These are phyloP conservation scores for Clarias platycephalus DNA, from an alignment of 2,797 vertebrate species.

Conservation along the genomic window DNA sequence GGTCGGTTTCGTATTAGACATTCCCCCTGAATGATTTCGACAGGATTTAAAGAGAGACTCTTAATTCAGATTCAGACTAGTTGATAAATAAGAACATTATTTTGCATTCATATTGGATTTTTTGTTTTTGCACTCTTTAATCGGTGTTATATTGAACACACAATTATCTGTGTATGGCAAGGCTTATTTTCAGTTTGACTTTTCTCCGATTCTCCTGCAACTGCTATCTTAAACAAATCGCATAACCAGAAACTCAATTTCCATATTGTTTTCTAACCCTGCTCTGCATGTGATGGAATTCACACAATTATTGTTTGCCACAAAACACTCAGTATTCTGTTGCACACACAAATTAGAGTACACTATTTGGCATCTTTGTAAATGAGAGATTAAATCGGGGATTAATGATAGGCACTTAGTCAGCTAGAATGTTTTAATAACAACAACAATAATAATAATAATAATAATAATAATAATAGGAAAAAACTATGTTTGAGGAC, in stretches of 20 bases:
- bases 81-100: background rate
- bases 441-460: too few relatives aligned
- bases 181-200: conserved; percentile 14
- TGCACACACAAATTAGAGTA: conserved; percentile 3
- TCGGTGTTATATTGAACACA: conserved; percentile 3
- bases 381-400: background rate
- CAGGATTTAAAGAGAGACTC: background rate
- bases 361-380: background rate
- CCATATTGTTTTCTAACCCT: background rate
- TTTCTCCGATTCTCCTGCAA: background rate
- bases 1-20: background rate
- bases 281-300: conserved; percentile 3
- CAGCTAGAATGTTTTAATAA: background rate
- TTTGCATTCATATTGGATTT: conserved; percentile 4
- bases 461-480: too few relatives aligned
- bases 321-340: background rate
- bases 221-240: background rate
- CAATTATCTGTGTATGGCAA: background rate
- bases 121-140: conserved; percentile 8
- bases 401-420: background rate
- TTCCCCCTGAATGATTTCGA: background rate
- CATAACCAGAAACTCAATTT: conserved; percentile 8
- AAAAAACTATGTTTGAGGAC: background rate
- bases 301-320: background rate
- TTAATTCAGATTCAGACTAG: background rate